Base-by-base conservation (phyloP, 1,140 invertebrate genomes). In the Dermatophagoides farinae region DNA sequence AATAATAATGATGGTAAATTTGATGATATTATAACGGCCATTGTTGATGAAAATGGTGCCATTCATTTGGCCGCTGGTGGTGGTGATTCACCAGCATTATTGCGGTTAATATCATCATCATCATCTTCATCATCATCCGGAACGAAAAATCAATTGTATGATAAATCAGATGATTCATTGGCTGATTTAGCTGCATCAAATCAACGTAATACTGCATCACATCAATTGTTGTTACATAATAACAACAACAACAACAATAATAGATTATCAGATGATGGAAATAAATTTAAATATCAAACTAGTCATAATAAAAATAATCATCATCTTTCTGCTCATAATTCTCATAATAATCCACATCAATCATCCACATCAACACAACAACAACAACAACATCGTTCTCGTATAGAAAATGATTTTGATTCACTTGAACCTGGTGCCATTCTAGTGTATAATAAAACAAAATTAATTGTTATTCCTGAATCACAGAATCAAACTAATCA, bases 21-120 rank as follows among this genome's bases (percentile, higher is more conserved):
- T 41, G 66, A 67, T 22, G 66, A 67, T 50, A 66, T 64, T 11
- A 64, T 67, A 16, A 61, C 66, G 14, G 66, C 66, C 6, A 23
- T 67, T 10, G 53, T 67, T 16, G 64, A 65, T 51, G 66, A 65
- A 12, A 63, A 67, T 59, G 66, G 66, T 44, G 64, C 57, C 2
- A 64, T 67, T 46, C 66, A 67, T 39, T 49, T 67, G 18, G 59
- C 65, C 20, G 66, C 64, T 52, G 66, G 6, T 16, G 11, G 12
- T 22, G 64, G 9, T 25, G 37, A 14, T 23, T 2, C 31, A 31
- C 4, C 59, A 23, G 46, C 4, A 14, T 54, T 14, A 23, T 54
- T 16, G 1, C 44, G 11, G 1, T 20, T 37, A 12, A 6, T 22
- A 22, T 23, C 12, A 63, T n/a, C 61, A 22, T 23, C 12, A 63